These are phyloP conservation scores for Pristionchus mayeri DNA, from an alignment of 2,888 invertebrate species.

Conservation along the genomic window DNA sequence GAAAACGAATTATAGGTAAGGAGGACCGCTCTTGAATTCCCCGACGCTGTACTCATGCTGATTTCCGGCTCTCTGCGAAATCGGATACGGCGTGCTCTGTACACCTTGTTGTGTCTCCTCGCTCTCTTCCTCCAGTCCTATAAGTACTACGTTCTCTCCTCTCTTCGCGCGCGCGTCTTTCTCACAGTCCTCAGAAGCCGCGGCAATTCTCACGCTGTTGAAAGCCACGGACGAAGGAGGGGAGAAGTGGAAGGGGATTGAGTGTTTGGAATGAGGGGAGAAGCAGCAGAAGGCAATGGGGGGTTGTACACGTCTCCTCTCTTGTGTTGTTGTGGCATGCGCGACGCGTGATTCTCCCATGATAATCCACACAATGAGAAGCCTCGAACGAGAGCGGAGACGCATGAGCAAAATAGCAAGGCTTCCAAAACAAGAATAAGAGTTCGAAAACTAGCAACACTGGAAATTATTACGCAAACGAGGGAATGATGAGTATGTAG, in stretches of 20 bases:
- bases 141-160: constrained; percentile 6
- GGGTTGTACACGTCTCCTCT: constrained; percentile 5
- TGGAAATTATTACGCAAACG: too few species aligned
- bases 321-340: not conserved
- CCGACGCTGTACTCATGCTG: not conserved
- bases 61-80: constrained; percentile 7
- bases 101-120: not conserved
- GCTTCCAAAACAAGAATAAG: too few species aligned
- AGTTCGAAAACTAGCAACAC: too few species aligned
- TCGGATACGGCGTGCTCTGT: not conserved
- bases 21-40: not conserved
- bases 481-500: too few species aligned
- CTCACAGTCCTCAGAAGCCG: constrained; percentile 42
- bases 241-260: not conserved
- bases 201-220: constrained; percentile 37
- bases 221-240: not conserved
- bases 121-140: not conserved
- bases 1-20: constrained; percentile 31
- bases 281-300: not conserved
- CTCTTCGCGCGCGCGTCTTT: too few species aligned
- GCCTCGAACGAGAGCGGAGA: not conserved
- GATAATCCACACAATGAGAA: not conserved
- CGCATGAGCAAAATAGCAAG: too few species aligned
- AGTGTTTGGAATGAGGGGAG: constrained; percentile 2
- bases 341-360: not conserved